Base-by-base conservation (phyloP, 2,888 invertebrate species). In the Xanthia icteritia region DNA sequence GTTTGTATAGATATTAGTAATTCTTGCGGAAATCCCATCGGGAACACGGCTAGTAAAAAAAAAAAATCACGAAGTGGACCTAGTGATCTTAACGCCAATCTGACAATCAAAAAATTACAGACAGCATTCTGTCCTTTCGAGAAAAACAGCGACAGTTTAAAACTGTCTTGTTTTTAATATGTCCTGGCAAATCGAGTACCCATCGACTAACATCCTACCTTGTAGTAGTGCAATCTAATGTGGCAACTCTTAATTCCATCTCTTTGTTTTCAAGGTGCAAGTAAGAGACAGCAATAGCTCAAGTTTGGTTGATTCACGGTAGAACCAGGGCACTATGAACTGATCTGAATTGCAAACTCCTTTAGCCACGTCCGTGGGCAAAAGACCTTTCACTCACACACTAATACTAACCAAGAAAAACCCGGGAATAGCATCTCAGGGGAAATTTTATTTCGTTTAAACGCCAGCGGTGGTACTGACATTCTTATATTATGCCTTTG, bases 371-470 rank as follows among this genome's bases (percentile, higher is more conserved):
- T 51, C 20, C 51, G 51, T 51, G 20, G 20, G 20, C 6, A 20
- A 65, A 45, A 20, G 63, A 71, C 74, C 67, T 70, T 73, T 79
- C 48, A 20, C 65, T 56, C n/a, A 73, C 74, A 56, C 72, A 54
- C 72, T 60, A 61, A 64, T 39, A 63, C 31, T 9, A 8, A 13
- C 15, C 54, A 58, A 64, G 82, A 82, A 86, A 82, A 85, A 72
- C 82, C 81, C 65, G 79, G 77, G 66, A 76, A 70, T 76, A 80
- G 54, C 36, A n/a, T 79, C 87, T 79, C 86, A 63, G 66, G 88
- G 89, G 89, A 88, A 90, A 86, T 90, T 89, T 87, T 87, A 90
- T 88, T 90, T 86, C 89, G 77, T 82, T 86, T 88, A 89, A 86
- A 85, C 84, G 82, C 86, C 76, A 66, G 74, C 64, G 70, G 79